A percentile compares a stretch with the other conserved stretches of the same genome.
phyloP scores from a whole-genome alignment of 2,888 invertebrate species.

The Hydrotaea cyrtoneurina region DNA sequence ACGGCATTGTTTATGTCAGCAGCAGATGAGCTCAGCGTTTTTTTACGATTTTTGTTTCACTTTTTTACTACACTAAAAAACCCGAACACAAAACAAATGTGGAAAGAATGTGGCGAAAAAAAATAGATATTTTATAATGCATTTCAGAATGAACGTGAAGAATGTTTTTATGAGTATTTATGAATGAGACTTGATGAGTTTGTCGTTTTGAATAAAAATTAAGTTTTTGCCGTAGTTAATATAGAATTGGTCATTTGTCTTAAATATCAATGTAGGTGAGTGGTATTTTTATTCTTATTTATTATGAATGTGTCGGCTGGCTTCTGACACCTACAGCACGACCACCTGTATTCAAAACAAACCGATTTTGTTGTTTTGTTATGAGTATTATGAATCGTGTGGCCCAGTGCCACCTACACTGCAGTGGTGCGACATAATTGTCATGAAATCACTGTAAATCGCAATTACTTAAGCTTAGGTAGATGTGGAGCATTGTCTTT shows the following conservation, averaged over 20 bases:
- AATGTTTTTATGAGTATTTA: slow-evolving; percentile 4
- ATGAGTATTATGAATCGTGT: too few species aligned
- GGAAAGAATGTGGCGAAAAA: not conserved
- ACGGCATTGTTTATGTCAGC: slow-evolving; percentile 38
- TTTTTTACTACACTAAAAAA: not conserved
- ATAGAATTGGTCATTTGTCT: not conserved
- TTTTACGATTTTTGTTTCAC: slow-evolving; percentile 33
- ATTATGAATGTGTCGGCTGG: not conserved
- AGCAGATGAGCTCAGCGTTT: slow-evolving; percentile 61
- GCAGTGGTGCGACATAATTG: not conserved
- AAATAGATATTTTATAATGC: slow-evolving; percentile 13
- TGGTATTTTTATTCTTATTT: too few species aligned
- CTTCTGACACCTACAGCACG: slow-evolving; percentile 35
- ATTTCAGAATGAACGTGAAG: not conserved
- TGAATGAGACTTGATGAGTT: not conserved
- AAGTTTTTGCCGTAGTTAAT: slow-evolving; percentile 23
- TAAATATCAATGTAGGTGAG: not conserved
- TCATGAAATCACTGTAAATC: not conserved
- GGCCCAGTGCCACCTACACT: slow-evolving; percentile 38
- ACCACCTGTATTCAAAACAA: not conserved
- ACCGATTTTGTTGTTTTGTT: too few species aligned
- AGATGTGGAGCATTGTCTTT: too few species aligned
- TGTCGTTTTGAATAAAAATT: slow-evolving; percentile 4
- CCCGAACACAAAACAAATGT: not conserved
- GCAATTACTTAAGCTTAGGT: not conserved